Evolutionary conservation across 2,797 vertebrate species (phyloP), one percentile per base, ranked within the genome.

Genomic region (Anableps anableps): DNA sequence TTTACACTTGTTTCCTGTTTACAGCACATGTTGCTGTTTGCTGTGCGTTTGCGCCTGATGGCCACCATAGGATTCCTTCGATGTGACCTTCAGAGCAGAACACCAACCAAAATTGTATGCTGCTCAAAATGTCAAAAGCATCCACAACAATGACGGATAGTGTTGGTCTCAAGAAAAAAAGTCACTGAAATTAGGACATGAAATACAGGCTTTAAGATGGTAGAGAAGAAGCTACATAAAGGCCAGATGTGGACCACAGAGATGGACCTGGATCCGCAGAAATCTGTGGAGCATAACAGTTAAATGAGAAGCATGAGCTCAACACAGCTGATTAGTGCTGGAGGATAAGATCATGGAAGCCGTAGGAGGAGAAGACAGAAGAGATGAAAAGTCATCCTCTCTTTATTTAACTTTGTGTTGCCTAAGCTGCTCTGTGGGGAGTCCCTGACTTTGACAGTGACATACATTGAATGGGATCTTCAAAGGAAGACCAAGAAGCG

Each of bases 401-500:
- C 76, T 83, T 91, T 76, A 90, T 89, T 84, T 62, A 73, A 64
- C 85, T 64, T 74, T 26, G 68, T 76, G 79, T 50, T 84, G 83
- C 80, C 79, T 86, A 73, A 83, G 86, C 86, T 84, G 80, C 82
- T 90, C 91, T 75, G 84, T 31, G 9, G 93, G 91, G 90, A 90
- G 78, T 85, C 80, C 79, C 21, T 38, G 78, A 74, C 85, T 86
- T 77, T 85, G 89, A 85, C 85, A 81, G 85, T 64, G 72, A 77
- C 55, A 64, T 79, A 74, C 74, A 83, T 47, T 86, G 80, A 93
- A 89, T 66, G 82, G 70, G 75, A 89, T 92, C 93, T 92, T 95
- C 91, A 94, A 94, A 94, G 91, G 80, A 87, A 55, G 77, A 87
- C 83, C 84, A 72, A 75, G 80, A 87, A 48, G 84, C 85, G 84